phyloP scores from a whole-genome alignment of 2,113 vertebrate genomes.

The Ceyx cyanopectus region DNA sequence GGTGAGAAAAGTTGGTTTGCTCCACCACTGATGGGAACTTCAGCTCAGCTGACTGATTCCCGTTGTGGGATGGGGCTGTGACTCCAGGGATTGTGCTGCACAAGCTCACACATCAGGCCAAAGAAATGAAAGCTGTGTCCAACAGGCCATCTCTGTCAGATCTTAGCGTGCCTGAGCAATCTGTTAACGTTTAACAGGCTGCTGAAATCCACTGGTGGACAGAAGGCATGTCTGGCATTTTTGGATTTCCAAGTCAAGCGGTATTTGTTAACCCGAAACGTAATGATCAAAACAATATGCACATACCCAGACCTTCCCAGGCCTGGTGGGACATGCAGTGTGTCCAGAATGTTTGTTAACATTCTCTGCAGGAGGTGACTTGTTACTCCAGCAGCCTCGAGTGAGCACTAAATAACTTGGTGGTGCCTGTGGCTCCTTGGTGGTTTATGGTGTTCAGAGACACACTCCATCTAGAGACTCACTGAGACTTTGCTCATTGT shows the following conservation, averaged over 20 bases:
- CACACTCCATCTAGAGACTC: not conserved
- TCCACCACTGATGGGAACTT: accelerated
- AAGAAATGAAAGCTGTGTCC: not conserved
- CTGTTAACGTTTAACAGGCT: not conserved
- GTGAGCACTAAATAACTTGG: not conserved
- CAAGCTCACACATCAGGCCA: not conserved
- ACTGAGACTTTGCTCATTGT: not conserved
- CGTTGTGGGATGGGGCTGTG: not conserved
- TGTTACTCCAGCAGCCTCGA: not conserved
- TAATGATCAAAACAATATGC: not conserved
- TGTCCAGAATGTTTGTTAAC: not conserved
- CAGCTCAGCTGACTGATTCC: not conserved
- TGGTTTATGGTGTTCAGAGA: not conserved
- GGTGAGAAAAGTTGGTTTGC: not conserved
- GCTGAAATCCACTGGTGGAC: conserved; percentile 10
- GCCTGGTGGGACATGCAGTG: not conserved
- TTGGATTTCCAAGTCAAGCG: not conserved
- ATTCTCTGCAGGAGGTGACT: not conserved
- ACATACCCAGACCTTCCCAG: not conserved
- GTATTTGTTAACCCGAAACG: not conserved
- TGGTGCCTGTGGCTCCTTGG: not conserved
- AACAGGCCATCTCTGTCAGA: not conserved
- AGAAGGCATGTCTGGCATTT: conserved; percentile 9
- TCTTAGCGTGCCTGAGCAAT: not conserved
- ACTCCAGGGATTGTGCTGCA: not conserved